Conservation (phyloP, 2,113 vertebrate species). For the Macroglossus sobrinus region DNA sequence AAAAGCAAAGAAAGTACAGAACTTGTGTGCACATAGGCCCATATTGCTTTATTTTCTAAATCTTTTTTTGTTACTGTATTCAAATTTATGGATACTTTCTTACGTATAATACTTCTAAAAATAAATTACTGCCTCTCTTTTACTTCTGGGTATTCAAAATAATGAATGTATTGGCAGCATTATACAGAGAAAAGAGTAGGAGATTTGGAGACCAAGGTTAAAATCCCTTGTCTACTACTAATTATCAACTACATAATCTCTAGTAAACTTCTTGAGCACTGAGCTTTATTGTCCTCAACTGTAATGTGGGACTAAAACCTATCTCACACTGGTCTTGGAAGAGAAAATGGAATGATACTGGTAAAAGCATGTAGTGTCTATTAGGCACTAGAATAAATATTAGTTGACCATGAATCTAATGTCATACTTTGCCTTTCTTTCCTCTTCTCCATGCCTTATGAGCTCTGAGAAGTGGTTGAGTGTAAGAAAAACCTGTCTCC, state of each 20-base stretch:
- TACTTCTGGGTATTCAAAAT: background rate
- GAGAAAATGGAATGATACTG: background rate
- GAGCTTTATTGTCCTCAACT: background rate
- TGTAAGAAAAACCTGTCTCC: background rate
- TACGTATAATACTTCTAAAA: background rate
- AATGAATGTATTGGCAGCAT: background rate
- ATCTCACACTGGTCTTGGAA: background rate
- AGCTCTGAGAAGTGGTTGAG: background rate
- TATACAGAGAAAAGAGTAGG: background rate
- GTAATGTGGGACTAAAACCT: background rate
- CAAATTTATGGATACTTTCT: background rate
- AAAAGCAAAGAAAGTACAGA: background rate
- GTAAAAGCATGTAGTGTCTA: background rate
- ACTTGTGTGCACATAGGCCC: background rate
- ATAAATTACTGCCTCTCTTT: background rate
- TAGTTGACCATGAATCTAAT: background rate
- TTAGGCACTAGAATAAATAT: background rate
- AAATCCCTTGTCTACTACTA: background rate
- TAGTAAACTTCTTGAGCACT: background rate
- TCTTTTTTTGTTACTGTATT: background rate
- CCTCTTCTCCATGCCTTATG: background rate
- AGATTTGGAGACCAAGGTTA: background rate
- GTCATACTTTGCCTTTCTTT: background rate
- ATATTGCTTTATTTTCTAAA: background rate
- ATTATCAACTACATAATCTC: background rate